Evolutionary conservation across 1,140 invertebrate genomes (phyloP), one percentile per base, ranked within the genome.

Genomic region (Glossosoma conforme): DNA sequence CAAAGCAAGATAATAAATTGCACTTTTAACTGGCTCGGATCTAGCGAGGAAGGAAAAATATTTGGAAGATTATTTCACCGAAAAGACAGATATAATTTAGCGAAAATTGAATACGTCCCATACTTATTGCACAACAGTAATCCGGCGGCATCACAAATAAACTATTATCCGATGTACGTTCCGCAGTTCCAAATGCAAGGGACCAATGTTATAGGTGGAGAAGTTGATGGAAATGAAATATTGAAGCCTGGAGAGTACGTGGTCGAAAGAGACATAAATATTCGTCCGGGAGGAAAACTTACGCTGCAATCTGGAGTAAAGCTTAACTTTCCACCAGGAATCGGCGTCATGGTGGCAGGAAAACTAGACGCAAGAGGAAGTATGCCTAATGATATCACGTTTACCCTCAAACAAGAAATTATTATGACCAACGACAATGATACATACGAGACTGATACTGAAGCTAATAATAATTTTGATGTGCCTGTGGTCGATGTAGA

Each of bases 321-420:
- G 0, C 71, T 99, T 2, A 81, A 82, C 55, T 93, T 93, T 72
- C 86, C 89, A 37, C 86, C 93, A 35, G 86, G 90, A 22, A 85
- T 98, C 32, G 97, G 97, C 11, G 93, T 99, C 78, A 94, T 99
- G 85, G 85, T 98, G 2, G 91, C 92, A 25, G 94, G 94, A 3
- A 84, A 86, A 63, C 66, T 98, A 22, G 88, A 93, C 60, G 89
- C 90, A 1, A 76, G 83, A 58, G 90, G 90, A 1, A 80, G 80
- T 44, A 73, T 80, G 18, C 86, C 86, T 0, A 86, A 83, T 59
- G 84, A 88, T 60, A 90, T 89, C 45, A 75, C 81, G 36, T 82
- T 91, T 58, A 91, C 85, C 1, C 65, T 88, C 6, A 87, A 87
- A 60, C 81, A 89, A 65, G 86, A 89, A 61, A 72, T 83, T 9